Conservation (phyloP, 2,797 vertebrate genomes). For the Erethizon dorsatum region DNA sequence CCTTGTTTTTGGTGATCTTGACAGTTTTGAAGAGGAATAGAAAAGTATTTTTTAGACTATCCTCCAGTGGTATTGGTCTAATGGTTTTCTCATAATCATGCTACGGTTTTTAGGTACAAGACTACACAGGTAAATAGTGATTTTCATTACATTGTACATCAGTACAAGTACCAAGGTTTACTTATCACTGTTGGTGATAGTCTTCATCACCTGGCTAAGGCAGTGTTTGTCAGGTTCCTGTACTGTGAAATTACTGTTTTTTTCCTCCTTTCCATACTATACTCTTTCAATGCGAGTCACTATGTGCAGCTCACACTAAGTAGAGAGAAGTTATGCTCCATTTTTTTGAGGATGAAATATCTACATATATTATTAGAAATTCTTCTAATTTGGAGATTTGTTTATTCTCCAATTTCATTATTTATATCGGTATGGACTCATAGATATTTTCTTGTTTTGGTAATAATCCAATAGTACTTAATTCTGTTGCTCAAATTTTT, state of each 20-base stretch:
- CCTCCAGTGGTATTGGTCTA: neutral
- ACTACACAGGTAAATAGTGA: neutral
- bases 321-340: neutral
- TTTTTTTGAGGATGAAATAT: neutral
- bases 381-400: conserved; percentile 27
- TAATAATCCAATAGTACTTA: neutral
- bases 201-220: neutral
- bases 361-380: conserved; percentile 10
- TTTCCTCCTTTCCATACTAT: neutral
- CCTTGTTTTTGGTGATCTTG: neutral
- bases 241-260: neutral
- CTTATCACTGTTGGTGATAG: neutral
- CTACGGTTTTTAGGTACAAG: neutral
- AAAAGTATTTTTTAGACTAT: neutral
- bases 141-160: neutral
- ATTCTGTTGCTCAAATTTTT: conserved; percentile 41
- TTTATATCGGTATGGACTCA: conserved; percentile 1
- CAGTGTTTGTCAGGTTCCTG: neutral
- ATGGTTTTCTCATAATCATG: conserved; percentile 7
- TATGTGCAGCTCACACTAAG: neutral
- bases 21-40: neutral
- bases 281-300: neutral
- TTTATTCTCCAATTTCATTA: conserved; percentile 13
- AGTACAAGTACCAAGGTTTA: neutral
- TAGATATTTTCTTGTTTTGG: neutral